These are phyloP conservation scores for Euschistus heros DNA, from an alignment of 1,140 invertebrate species.

Conservation along the genomic window DNA sequence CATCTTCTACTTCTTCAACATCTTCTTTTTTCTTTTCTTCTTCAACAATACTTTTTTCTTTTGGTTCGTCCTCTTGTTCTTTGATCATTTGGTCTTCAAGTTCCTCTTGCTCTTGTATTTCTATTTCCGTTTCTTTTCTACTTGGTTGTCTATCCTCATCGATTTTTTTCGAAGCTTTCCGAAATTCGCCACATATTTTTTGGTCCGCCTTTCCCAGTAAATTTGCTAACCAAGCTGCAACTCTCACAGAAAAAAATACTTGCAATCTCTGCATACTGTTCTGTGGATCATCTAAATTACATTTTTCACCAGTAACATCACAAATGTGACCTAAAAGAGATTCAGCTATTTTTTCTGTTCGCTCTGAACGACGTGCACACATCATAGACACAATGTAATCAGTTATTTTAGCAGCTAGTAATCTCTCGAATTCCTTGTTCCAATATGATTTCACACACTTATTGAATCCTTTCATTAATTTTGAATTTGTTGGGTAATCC, in stretches of 20 bases:
- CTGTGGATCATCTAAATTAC: slow-evolving; percentile 20
- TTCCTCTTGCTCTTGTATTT: neutral
- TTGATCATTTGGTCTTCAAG: neutral
- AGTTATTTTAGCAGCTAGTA: slow-evolving; percentile 22
- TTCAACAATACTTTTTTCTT: neutral
- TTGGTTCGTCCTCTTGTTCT: neutral
- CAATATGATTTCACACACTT: slow-evolving; percentile 20
- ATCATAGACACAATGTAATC: slow-evolving; percentile 24
- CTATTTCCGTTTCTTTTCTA: neutral
- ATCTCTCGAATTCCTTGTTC: slow-evolving; percentile 21
- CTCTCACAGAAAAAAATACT: slow-evolving; percentile 19
- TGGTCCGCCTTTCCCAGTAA: neutral
- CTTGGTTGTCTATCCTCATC: neutral
- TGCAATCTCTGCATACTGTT: slow-evolving; percentile 21
- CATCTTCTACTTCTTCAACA: neutral
- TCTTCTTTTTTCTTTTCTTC: neutral
- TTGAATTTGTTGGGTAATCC: slow-evolving; percentile 1
- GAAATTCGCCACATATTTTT: neutral
- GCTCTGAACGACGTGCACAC: slow-evolving; percentile 13
- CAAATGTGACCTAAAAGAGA: slow-evolving; percentile 19
- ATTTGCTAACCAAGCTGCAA: slow-evolving; percentile 22
- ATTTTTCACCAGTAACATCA: slow-evolving; percentile 20
- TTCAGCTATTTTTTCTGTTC: slow-evolving; percentile 22
- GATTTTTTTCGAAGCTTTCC: neutral
- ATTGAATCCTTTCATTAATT: slow-evolving; percentile 8